Evolutionary conservation across 30 jellyfish, hydroid and myxozoan species (phyloP), one percentile per base, ranked within the genome.

Genomic region (Aurelia sp.): DNA sequence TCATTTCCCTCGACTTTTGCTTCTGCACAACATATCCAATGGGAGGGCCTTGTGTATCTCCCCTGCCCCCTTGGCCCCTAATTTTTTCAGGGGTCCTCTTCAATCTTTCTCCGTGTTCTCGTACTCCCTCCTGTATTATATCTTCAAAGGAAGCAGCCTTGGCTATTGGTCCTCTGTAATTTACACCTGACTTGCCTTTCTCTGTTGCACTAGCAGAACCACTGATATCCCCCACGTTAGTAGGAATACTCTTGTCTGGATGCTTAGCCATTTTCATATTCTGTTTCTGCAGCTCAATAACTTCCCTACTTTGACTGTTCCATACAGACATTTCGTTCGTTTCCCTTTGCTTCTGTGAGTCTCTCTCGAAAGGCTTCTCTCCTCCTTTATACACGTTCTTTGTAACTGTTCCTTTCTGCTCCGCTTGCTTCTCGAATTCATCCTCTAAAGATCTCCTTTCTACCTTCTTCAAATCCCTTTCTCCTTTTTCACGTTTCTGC

Each of bases 91-190:
- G 69, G 27, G 69, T 59, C 33, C 16, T 59, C 16, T 59, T 59
- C 27, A 13, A 12, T n/a, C 31, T 70, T 33, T 55, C 69, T 68
- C 70, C 85, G 3, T 63, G 33, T 11, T 55, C 79, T 40, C 67
- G 58, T 47, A 82, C 13, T 13, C 57, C 85, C 3, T 82, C 71
- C 19, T 82, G 85, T 21, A 82, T 68, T 17, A 82, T 82, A 16
- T 70, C 57, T 18, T 23, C 35, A 18, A 82, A 64, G 8, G 90
- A 41, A 48, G 71, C 77, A 21, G 69, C 31, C 69, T 59, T 59
- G 6, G 23, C 0, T 4, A n/a, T 59, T 21, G 69, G 69, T 21
- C 69, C 33, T 6, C 69, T 21, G 51, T 30, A 8, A 66, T 17
- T 16, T 35, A 17, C n/a, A 66, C 18, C 18, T 1, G 77, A 8